phyloP scores from a whole-genome alignment of 2,888 invertebrate genomes.

The Leptinotarsa rubiginosa region DNA sequence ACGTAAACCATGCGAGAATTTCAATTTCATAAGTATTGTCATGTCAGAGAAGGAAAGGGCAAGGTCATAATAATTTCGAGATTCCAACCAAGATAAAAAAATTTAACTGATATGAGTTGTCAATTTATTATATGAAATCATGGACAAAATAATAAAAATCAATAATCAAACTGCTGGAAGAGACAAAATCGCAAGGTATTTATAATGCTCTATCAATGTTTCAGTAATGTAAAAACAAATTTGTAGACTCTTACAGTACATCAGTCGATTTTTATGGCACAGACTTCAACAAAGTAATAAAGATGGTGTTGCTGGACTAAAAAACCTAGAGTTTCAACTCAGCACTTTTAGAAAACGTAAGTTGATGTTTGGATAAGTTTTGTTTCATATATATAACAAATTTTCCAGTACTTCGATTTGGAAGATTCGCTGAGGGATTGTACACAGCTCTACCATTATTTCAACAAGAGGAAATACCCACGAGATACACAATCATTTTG shows the following conservation, averaged over 20 bases:
- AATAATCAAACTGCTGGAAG: conserved; percentile 69
- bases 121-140: conserved; percentile 43
- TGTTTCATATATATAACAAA: not conserved
- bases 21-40: too few relatives aligned
- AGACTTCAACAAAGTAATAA: conserved; percentile 75
- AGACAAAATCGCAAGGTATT: conserved; percentile 67
- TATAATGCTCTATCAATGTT: not conserved
- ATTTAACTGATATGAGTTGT: conserved; percentile 2
- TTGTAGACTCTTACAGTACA: conserved; percentile 84
- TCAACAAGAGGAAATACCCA: conserved; percentile 77
- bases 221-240: conserved; percentile 29
- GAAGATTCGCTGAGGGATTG: conserved; percentile 84
- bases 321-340: conserved; percentile 84
- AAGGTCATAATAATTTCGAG: not conserved
- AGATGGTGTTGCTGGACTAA: conserved; percentile 78
- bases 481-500: conserved; percentile 79
- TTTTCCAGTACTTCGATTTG: conserved; percentile 84
- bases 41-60: not conserved
- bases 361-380: conserved; percentile 40
- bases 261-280: conserved; percentile 84
- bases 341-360: conserved; percentile 90
- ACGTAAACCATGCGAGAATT: too few relatives aligned
- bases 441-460: conserved; percentile 80
- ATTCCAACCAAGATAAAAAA: not conserved
- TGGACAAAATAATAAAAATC: conserved; percentile 67